Percentiles rank a stretch among this genome's conserved stretches.
These are phyloP conservation scores for Iselma pallidipennis DNA, from an alignment of 2,888 invertebrate genomes.

Conservation along the genomic window DNA sequence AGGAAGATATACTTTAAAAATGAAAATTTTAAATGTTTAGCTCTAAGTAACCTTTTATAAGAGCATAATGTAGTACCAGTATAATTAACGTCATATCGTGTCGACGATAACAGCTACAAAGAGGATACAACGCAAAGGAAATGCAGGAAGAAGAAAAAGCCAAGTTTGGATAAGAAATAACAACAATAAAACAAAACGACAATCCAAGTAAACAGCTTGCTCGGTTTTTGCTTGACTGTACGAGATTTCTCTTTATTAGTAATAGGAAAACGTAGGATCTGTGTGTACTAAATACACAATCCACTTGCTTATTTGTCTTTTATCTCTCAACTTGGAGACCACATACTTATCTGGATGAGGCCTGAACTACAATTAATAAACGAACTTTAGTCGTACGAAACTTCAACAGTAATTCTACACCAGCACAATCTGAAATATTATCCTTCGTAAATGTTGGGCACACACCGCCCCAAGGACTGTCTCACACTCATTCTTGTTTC, in stretches of 20 bases:
- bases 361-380: constrained; percentile 51
- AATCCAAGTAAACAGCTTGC: constrained; percentile 13
- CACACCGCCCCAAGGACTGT: neutral
- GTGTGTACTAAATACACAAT: constrained; percentile 21
- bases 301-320: constrained; percentile 25
- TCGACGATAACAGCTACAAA: too few relatives aligned
- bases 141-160: neutral
- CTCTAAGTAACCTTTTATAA: too few relatives aligned
- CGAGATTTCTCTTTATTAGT: constrained; percentile 26
- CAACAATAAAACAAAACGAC: constrained; percentile 21
- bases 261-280: constrained; percentile 11
- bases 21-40: too few relatives aligned
- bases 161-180: constrained; percentile 8
- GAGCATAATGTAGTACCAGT: too few relatives aligned
- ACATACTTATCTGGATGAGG: constrained; percentile 40
- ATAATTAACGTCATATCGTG: neutral
- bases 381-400: constrained; percentile 48
- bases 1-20: too few relatives aligned
- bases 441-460: constrained; percentile 28
- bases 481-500: neutral
- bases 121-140: too few relatives aligned
- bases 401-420: constrained; percentile 45
- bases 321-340: constrained; percentile 31
- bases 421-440: constrained; percentile 49
- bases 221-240: constrained; percentile 14